These are phyloP conservation scores for Drosophila austrosaltans DNA, from an alignment of 2,888 invertebrate species.

Conservation along the genomic window DNA sequence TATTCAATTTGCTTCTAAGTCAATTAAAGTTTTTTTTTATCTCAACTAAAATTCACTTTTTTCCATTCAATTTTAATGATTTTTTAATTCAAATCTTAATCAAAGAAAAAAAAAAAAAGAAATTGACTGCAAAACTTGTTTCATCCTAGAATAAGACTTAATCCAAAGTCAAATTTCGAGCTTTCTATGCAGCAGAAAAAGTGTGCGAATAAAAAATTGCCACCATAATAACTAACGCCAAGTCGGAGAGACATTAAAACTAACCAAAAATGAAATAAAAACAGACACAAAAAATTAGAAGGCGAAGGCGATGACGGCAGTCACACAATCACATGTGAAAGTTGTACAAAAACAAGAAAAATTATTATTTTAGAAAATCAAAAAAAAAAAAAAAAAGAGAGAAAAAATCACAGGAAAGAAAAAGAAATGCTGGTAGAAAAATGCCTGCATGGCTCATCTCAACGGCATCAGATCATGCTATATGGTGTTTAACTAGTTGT, in stretches of 20 bases:
- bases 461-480: slow-evolving; percentile 59
- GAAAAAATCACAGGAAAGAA: slow-evolving; percentile 26
- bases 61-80: too few species aligned
- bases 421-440: slow-evolving; percentile 33
- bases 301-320: slow-evolving; percentile 54
- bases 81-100: too few species aligned
- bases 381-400: slow-evolving; percentile 33
- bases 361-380: slow-evolving; percentile 62
- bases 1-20: too few species aligned
- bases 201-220: too few species aligned
- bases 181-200: too few species aligned
- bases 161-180: too few species aligned
- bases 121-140: too few species aligned
- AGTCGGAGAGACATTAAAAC: slow-evolving; percentile 52
- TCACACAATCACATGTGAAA: slow-evolving; percentile 70
- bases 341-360: slow-evolving; percentile 68
- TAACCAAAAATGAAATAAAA: background rate
- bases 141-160: too few species aligned
- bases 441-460: slow-evolving; percentile 49
- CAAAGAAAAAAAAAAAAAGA: too few species aligned
- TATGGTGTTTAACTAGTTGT: slow-evolving; percentile 53
- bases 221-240: slow-evolving; percentile 40
- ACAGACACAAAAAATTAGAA: slow-evolving; percentile 12
- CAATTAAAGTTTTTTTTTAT: too few species aligned
- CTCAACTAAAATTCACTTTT: too few species aligned